Conservation (phyloP, 2,113 vertebrate species). For the Malurus elegans region DNA sequence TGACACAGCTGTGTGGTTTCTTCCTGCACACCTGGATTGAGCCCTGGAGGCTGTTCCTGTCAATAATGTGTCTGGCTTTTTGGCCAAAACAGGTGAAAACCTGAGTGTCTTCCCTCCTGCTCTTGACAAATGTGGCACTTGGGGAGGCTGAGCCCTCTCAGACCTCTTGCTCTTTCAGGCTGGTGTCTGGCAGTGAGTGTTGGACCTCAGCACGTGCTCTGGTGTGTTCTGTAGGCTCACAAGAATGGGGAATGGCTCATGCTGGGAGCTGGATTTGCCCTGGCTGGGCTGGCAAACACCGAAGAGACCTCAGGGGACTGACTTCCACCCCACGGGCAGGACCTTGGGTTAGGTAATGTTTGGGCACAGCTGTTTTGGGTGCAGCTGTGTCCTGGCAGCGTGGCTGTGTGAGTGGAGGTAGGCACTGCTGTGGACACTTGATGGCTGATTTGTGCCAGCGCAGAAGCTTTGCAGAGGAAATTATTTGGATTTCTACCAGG, state of each 20-base stretch:
- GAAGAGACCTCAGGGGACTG: neutral
- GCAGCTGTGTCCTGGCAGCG: neutral
- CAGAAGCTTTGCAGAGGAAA: neutral
- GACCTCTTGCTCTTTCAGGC: neutral
- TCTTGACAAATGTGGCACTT: fast-evolving
- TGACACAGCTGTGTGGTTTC: neutral
- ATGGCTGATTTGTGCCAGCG: neutral
- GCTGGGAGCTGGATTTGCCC: neutral
- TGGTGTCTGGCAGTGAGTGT: neutral
- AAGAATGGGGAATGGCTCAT: neutral
- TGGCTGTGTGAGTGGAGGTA: neutral
- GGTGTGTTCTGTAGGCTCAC: fast-evolving
- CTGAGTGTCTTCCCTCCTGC: fast-evolving
- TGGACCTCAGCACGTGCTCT: fast-evolving
- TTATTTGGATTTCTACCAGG: neutral
- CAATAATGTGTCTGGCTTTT: fast-evolving
- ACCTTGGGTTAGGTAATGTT: neutral
- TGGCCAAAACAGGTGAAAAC: neutral
- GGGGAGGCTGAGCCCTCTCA: neutral
- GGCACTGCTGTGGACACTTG: neutral
- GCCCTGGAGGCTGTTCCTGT: neutral
- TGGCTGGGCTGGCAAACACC: neutral
- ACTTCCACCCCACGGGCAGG: fast-evolving
- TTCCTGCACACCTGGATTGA: neutral
- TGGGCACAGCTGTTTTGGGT: neutral